A percentile compares a stretch with the other conserved stretches of the same genome.
phyloP scores from a whole-genome alignment of 2,113 vertebrate species.

The Dipodomys merriami region DNA sequence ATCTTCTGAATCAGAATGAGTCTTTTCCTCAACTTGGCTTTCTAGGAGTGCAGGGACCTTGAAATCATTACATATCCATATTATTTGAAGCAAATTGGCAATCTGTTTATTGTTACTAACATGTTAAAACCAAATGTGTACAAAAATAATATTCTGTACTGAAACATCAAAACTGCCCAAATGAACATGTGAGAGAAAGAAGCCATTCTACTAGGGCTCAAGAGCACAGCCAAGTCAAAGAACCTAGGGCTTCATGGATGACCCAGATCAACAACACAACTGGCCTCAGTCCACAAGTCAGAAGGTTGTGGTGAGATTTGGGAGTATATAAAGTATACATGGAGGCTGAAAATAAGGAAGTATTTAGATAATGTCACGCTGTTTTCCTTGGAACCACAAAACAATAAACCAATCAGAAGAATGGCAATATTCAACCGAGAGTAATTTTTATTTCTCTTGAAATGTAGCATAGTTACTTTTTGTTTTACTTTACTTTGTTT shows the following conservation, averaged over 20 bases:
- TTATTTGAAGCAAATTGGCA: slow-evolving; percentile 8
- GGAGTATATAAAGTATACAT: not conserved
- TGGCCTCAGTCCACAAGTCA: not conserved
- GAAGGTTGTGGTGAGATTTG: not conserved
- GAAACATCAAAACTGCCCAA: not conserved
- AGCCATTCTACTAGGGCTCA: no score
- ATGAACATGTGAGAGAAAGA: not conserved
- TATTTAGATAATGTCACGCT: not conserved
- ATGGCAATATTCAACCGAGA: not conserved
- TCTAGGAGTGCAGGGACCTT: slow-evolving; percentile 96
- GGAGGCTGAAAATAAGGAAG: not conserved
- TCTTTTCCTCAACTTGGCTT: slow-evolving; percentile 60
- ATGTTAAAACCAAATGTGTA: not conserved
- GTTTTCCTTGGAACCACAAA: not conserved
- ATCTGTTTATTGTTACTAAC: not conserved
- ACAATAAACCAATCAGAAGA: not conserved
- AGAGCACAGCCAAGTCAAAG: not conserved
- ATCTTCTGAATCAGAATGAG: slow-evolving; percentile 84
- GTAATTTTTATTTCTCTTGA: not conserved
- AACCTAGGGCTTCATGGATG: not conserved
- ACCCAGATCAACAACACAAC: not conserved
- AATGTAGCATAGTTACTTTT: not conserved
- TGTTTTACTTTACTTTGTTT: not conserved
- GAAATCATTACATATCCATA: slow-evolving; percentile 38
- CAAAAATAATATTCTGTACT: not conserved